phyloP scores from a whole-genome alignment of 2,797 vertebrate genomes.

The Otolemur crassicaudatus region DNA sequence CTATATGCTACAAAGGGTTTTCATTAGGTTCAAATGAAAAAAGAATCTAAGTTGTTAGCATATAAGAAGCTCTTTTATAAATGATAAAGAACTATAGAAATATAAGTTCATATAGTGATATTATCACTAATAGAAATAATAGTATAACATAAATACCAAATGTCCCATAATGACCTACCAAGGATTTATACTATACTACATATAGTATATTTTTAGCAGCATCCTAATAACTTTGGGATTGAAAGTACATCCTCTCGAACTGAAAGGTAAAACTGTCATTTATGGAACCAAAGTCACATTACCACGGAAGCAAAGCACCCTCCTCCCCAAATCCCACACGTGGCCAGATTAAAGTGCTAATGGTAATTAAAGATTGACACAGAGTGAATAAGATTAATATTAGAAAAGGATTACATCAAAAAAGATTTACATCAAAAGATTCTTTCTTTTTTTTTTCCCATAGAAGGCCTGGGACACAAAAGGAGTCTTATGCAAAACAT shows the following conservation, averaged over 20 bases:
- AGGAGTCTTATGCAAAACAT: slow-evolving; percentile 70
- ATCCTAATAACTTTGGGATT: background rate
- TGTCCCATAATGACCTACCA: background rate
- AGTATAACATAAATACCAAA: slow-evolving; percentile 14
- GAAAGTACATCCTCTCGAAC: background rate
- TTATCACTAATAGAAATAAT: background rate
- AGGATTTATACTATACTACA: background rate
- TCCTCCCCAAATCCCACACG: slow-evolving; percentile 2
- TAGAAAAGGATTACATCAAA: slow-evolving; percentile 74
- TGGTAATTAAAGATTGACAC: slow-evolving; percentile 80
- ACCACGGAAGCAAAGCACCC: slow-evolving; percentile 66
- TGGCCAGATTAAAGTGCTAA: slow-evolving; percentile 72
- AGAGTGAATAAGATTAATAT: slow-evolving; percentile 78
- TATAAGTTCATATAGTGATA: background rate
- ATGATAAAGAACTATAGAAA: background rate
- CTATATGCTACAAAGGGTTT: background rate
- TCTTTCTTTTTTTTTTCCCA: slow-evolving; percentile 68
- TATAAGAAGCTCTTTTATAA: background rate
- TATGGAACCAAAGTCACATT: slow-evolving; percentile 54
- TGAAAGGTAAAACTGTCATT: slow-evolving; percentile 19
- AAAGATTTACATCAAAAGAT: slow-evolving; percentile 79
- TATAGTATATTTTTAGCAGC: background rate
- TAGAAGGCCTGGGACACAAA: slow-evolving; percentile 58
- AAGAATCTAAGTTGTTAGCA: background rate
- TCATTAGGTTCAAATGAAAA: slow-evolving; percentile 32